Evolutionary conservation across 2,797 vertebrate species (phyloP), one percentile per base, ranked within the genome.

Genomic region (Cygnus olor): DNA sequence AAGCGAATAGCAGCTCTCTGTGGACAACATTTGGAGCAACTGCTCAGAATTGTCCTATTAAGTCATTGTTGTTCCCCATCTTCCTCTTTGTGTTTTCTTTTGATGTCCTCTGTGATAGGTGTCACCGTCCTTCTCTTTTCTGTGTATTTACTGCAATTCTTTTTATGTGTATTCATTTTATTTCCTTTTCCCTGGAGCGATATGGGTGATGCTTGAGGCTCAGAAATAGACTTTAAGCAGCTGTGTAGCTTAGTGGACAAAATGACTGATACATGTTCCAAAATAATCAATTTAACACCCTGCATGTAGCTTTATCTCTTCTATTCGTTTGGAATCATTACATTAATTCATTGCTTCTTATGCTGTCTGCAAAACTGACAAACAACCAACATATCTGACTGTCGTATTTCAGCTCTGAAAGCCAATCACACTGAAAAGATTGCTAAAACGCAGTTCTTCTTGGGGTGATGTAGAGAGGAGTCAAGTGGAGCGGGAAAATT

Each of bases 1-100:
- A 89, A 93, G 36, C 3, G 30, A 85, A 82, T 74, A 82, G 89
- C 74, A 57, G 28, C 60, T 94, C 68, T 94, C 91, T 78, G 30
- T 68, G 89, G 91, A 87, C 74, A 24, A 24, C 45, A 47, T 71
- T 93, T 90, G 72, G 71, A 85, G 53, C 65, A 77, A 93, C 51
- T 82, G 63, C 73, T 77, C 60, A 64, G 49, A 85, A 87, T 90
- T 94, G 89, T 88, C 53, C 60, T 51, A 0, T 90, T 77, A 82
- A 88, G 85, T 95, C 61, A 47, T 15, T 19, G 4, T 69, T 86
- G 49, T 77, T 89, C 49, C 44, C 61, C 74, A 0, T 57, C 71
- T 84, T 82, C 17, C 5, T 63, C 12, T 88, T 88, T 4, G 2
- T 42, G 32, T 82, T 88, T 86, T 80, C 51, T 82, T 94, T 73